Conservation (phyloP, 2,113 vertebrate genomes). For the Lontra canadensis region DNA sequence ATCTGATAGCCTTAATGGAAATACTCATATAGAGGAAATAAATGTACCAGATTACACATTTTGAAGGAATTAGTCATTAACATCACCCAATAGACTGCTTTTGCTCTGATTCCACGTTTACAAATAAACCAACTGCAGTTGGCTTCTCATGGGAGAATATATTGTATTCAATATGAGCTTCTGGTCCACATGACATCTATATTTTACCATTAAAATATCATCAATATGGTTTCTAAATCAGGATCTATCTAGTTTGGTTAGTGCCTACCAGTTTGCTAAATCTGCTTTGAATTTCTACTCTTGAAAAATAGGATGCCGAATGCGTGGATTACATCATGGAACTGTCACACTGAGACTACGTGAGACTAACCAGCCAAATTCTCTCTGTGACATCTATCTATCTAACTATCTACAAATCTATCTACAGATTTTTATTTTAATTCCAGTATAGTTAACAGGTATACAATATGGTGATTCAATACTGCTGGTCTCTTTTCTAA, state of each 20-base stretch:
- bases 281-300: neutral
- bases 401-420: too few species aligned
- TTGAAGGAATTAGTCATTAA: neutral
- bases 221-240: neutral
- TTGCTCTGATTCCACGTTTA: neutral
- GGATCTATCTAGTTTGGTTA: neutral
- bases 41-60: neutral
- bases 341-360: neutral
- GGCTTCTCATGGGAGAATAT: neutral
- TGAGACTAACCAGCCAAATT: neutral
- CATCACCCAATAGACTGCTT: neutral
- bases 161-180: neutral
- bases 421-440: neutral
- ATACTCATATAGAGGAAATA: neutral
- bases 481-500: conserved; percentile 8
- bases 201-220: neutral
- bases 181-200: neutral
- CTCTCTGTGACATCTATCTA: neutral
- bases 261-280: neutral
- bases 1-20: neutral
- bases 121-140: neutral
- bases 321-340: neutral
- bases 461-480: neutral
- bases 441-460: neutral
- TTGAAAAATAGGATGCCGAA: neutral